Evolutionary conservation across 2,888 invertebrate genomes (phyloP).

Genomic region (Lasioglossum pauxillum): DNA sequence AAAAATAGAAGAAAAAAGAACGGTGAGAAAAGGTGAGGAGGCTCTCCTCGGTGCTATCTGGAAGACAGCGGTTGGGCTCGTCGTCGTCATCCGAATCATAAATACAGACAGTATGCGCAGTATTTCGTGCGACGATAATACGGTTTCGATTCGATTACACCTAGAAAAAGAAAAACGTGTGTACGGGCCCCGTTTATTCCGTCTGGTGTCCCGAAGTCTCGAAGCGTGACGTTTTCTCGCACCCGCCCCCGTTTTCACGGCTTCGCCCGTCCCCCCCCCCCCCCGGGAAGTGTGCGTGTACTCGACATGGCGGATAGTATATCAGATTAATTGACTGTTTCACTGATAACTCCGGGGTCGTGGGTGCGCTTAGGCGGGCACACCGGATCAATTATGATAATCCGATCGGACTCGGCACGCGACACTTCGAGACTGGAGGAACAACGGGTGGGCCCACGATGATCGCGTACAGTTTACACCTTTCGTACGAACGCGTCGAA

Average conservation of each 20-base stretch:
- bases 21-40: not conserved
- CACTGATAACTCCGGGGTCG: slow-evolving; percentile 25
- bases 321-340: slow-evolving; percentile 53
- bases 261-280: not conserved
- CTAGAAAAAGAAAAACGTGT: slow-evolving; percentile 38
- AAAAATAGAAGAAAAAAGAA: slow-evolving; percentile 46
- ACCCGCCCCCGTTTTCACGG: not conserved
- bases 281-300: not conserved
- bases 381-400: not conserved
- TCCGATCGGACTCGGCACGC: slow-evolving; percentile 18
- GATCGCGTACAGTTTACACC: slow-evolving; percentile 61
- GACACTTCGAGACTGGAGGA: slow-evolving; percentile 74
- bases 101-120: slow-evolving; percentile 75
- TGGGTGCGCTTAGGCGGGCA: not conserved
- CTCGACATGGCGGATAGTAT: slow-evolving; percentile 18
- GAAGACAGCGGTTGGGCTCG: slow-evolving; percentile 74
- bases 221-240: slow-evolving; percentile 58
- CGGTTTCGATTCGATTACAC: slow-evolving; percentile 66
- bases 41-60: slow-evolving; percentile 67
- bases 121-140: slow-evolving; percentile 69
- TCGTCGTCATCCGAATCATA: slow-evolving; percentile 70
- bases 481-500: slow-evolving; percentile 78
- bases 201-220: slow-evolving; percentile 63
- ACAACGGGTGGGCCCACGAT: slow-evolving; percentile 45
- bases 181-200: not conserved